phyloP scores from a whole-genome alignment of 2,113 vertebrate species.

The Menura novaehollandiae region DNA sequence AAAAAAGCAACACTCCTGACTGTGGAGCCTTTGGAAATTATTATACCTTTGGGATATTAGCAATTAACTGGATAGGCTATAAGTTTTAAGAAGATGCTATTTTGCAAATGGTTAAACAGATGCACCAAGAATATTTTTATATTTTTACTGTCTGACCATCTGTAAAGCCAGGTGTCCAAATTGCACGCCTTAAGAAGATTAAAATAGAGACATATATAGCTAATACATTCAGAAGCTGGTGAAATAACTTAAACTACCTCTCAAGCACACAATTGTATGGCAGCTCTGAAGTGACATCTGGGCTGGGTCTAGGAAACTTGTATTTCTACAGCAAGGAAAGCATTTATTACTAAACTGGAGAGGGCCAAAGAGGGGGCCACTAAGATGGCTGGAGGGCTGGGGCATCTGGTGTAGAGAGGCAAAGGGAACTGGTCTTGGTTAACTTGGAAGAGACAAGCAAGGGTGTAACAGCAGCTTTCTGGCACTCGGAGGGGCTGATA shows the following conservation, averaged over 20 bases:
- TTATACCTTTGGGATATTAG: not conserved
- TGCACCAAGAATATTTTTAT: slow-evolving; percentile 11
- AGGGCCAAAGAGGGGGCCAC: not conserved
- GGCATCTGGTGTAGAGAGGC: not conserved
- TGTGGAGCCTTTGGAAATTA: not conserved
- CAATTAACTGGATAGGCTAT: not conserved
- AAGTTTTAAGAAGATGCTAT: not conserved
- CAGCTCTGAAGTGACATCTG: not conserved
- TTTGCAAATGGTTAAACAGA: slow-evolving; percentile 49
- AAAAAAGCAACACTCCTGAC: not conserved
- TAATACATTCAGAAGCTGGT: not conserved
- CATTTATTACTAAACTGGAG: not conserved
- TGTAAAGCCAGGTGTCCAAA: slow-evolving; percentile 43
- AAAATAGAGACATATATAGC: not conserved
- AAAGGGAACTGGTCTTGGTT: not conserved
- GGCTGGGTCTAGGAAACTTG: not conserved
- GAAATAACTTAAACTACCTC: not conserved
- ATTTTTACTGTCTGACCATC: slow-evolving; percentile 13
- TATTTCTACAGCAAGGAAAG: not conserved
- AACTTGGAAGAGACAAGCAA: not conserved
- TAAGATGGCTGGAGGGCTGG: not conserved
- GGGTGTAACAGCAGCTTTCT: not conserved
- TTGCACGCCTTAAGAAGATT: not conserved
- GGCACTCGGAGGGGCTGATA: not conserved
- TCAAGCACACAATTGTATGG: not conserved